Evolutionary conservation across 2,888 invertebrate species (phyloP), one percentile per base, ranked within the genome.

Genomic region (Apodemia hepburni): DNA sequence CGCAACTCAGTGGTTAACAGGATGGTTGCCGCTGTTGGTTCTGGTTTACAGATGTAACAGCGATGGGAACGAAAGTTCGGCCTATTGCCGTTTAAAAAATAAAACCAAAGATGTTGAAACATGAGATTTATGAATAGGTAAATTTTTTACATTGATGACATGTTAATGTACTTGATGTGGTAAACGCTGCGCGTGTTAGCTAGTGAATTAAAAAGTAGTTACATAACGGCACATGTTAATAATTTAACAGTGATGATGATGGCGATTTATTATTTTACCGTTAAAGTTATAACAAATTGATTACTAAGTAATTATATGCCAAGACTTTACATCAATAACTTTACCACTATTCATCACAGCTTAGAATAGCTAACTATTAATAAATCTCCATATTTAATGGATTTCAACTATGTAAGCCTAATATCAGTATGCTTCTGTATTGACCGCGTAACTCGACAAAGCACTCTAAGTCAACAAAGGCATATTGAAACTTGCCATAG

Each of bases 371-470:
- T 35, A 17, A 29, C 49, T 12, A 49, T 49, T 51, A 33, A 22
- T 18, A 51, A 42, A 59, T 27, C 35, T 51, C 22, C 58, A 47
- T 47, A 45, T 33, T 58, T 61, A 58, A 58, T 61, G 42, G 45
- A 18, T 59, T 59, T 45, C 66, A 70, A 12, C 51, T 51, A 42
- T 42, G 42, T 42, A 42, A 42, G 42, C 42, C 42, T 42, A 42
- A 42, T 42, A 42, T 42, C 42, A 51, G 51, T 27, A 51, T 22
- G 51, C 51, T 51, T 51, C 51, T 51, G 51, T 51, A 51, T 73
- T 79, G 77, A 79, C 80, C 80, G 77, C 76, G 51, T 2, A 68
- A 76, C 71, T 72, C 69, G 67, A 65, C 66, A 69, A 67, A 68
- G 70, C 68, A 61, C 65, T 63, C 64, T 60, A 62, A 64, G 61